Evolutionary conservation across 2,113 vertebrate genomes (phyloP), one percentile per base, ranked within the genome.

Genomic region (Pterophyllum scalare): DNA sequence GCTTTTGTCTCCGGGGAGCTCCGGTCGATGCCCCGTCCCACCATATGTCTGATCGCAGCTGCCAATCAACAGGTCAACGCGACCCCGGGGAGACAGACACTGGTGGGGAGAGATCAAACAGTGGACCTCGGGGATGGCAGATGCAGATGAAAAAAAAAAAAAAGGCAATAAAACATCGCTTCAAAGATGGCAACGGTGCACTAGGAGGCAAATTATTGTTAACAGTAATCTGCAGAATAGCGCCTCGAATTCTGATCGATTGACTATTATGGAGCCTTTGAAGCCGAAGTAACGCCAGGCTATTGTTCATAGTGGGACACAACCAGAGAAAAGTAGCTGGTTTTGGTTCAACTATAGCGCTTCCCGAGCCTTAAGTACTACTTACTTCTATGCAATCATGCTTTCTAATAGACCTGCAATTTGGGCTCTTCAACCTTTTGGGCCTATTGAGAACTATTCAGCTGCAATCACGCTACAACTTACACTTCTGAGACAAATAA

Each of bases 21-120:
- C 54, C 83, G 95, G 94, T 95, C 95, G 95, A 96, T 96, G 93
- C 93, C 81, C 90, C 94, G 93, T 96, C 94, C 94, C 88, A 94
- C 95, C 95, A 95, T 95, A 94, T 94, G 95, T 94, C 94, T 95
- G 94, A 95, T 94, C 92, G 80, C 94, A 96, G 95, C 95, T 96
- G 95, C 92, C 94, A 96, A 95, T 96, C 95, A 95, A 95, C 95
- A 95, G 94, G 95, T 95, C 94, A 95, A 92, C 92, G 91, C 92
- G 92, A 93, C 94, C 94, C 94, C 83, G 85, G 95, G 93, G 94
- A 95, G 92, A 91, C 81, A 90, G 86, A 74, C 91, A 85, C 87
- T 92, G 91, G 93, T 94, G 85, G 93, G 90, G 85, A 79, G 92
- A 95, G 95, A 96, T 95, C 95, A 96, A 95, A 95, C 94, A 91